Base-by-base conservation (phyloP, 2,797 vertebrate genomes). In the Phataginus tricuspis region DNA sequence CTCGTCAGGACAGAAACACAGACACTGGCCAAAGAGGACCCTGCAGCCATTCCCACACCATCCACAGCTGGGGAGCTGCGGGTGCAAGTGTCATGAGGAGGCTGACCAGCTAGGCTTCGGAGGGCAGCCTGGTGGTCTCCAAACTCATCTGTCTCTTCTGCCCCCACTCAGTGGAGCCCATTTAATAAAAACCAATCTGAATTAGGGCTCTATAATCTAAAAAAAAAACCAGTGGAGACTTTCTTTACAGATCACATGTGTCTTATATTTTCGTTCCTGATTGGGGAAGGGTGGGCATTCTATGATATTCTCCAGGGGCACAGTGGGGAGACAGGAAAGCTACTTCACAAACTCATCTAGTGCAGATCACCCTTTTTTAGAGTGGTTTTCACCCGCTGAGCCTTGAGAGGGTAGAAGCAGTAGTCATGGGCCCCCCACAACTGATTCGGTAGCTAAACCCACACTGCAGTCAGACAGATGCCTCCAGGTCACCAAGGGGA, bases 11-110 rank as follows among this genome's bases (percentile, higher is more conserved):
- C 53, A 42, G 25, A 27, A 16, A 45, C 25, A 55, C 12, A 10
- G 53, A 19, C 3, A 15, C 1, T 0, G 3, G 51, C 49, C 7
- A 2, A 23, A 25, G 8, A 53, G 89, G 13, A 2, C 55, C 21
- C 45, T 29, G 37, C 5, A 2, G 14, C 27, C 45, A 1, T 5
- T 25, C 8, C 53, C 37, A 42, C 0, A 0, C 5, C 0, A 0
- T 4, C 29, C 49, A 29, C 1, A 4, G 0, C 0, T 0, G 31
- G 42, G 69, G 49, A 11, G 7, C 10, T 0, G 3, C 53, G 64
- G 63, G 68, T 0, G 45, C 14, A 0, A 8, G 27, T 16, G 34
- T 2, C 4, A 4, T 2, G n/a, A 29, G 0, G 4, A 18, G n/a
- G 49, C 0, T 55, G 42, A 85, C 83, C 27, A 51, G n/a, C 29